Percentiles rank a stretch among this genome's conserved stretches.
phyloP scores from a whole-genome alignment of 2,797 vertebrate species.

The Chlorospingus semifuscus region DNA sequence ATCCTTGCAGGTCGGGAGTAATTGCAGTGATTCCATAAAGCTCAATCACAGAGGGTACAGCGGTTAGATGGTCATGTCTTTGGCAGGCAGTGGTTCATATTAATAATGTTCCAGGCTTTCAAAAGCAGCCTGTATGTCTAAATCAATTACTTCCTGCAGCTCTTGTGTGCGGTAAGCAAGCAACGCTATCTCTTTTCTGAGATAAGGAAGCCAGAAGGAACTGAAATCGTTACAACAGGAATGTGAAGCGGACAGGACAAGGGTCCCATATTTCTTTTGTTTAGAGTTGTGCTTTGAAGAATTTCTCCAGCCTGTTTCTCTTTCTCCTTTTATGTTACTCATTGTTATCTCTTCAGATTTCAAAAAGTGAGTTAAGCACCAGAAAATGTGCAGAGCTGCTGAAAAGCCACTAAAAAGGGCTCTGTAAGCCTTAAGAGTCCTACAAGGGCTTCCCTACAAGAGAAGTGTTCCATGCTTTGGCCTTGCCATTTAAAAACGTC shows the following conservation, averaged over 20 bases:
- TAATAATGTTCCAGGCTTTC: slow-evolving; percentile 51
- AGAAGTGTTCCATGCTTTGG: not conserved
- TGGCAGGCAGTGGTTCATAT: slow-evolving; percentile 26
- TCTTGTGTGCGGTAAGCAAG: not conserved
- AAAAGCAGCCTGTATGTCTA: slow-evolving; percentile 46
- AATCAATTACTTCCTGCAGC: slow-evolving; percentile 42
- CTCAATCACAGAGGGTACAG: not conserved
- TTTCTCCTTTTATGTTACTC: slow-evolving; percentile 32
- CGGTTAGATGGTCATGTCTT: slow-evolving; percentile 32
- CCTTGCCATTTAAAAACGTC: not conserved
- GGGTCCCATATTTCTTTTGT: slow-evolving; percentile 16
- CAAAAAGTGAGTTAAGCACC: slow-evolving; percentile 19
- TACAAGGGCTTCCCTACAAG: not conserved
- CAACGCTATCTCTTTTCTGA: slow-evolving; percentile 13
- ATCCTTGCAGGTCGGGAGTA: not conserved
- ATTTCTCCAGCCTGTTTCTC: not conserved
- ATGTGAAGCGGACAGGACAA: slow-evolving; percentile 1
- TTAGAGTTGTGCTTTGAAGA: slow-evolving; percentile 37
- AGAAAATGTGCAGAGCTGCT: slow-evolving; percentile 25
- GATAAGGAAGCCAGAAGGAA: slow-evolving; percentile 47
- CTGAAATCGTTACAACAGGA: not conserved
- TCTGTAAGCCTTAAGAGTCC: not conserved
- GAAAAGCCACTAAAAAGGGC: not conserved
- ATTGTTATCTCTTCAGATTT: slow-evolving; percentile 36
- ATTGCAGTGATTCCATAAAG: not conserved